A percentile compares a stretch with the other conserved stretches of the same genome.
Evolutionary conservation across 2,113 vertebrate species (phyloP).

Genomic region (Microcebus ravelobensis): DNA sequence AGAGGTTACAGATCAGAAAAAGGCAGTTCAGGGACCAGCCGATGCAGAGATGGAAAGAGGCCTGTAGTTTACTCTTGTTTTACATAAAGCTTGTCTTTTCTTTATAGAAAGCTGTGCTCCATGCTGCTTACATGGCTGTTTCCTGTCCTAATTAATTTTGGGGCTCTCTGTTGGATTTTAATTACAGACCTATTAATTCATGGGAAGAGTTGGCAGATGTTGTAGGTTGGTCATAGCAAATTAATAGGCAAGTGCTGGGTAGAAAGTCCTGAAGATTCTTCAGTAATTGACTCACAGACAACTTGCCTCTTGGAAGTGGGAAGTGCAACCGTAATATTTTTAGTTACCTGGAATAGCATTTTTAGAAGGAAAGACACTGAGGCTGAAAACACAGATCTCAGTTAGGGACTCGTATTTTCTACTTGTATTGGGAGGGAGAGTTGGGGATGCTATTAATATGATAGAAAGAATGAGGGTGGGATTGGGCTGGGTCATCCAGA

Average conservation of each 20-base stretch:
- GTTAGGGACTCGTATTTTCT: neutral
- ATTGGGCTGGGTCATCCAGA: neutral
- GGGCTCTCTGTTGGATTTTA: slow-evolving; percentile 85
- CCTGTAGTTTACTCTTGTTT: neutral
- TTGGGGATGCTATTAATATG: neutral
- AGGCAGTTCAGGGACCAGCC: neutral
- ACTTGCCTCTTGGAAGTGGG: neutral
- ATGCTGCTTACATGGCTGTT: slow-evolving; percentile 42
- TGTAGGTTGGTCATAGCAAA: slow-evolving; percentile 81
- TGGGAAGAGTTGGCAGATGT: slow-evolving; percentile 80
- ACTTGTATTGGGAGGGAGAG: neutral
- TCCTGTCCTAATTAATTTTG: slow-evolving; percentile 82
- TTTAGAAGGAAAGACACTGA: slow-evolving; percentile 1
- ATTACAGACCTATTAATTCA: slow-evolving; percentile 85
- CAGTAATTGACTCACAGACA: slow-evolving; percentile 53
- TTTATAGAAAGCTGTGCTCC: slow-evolving; percentile 34
- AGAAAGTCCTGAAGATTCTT: slow-evolving; percentile 69
- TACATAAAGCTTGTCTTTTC: slow-evolving; percentile 37
- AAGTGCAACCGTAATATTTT: neutral
- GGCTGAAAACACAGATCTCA: neutral
- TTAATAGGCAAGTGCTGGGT: slow-evolving; percentile 79
- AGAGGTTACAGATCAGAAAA: neutral
- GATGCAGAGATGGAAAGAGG: neutral
- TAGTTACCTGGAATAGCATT: neutral
- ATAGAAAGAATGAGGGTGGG: neutral